A percentile compares a stretch with the other conserved stretches of the same genome.
Conservation (phyloP, 2,888 invertebrate species). For the Holacanthella duospinosa region DNA sequence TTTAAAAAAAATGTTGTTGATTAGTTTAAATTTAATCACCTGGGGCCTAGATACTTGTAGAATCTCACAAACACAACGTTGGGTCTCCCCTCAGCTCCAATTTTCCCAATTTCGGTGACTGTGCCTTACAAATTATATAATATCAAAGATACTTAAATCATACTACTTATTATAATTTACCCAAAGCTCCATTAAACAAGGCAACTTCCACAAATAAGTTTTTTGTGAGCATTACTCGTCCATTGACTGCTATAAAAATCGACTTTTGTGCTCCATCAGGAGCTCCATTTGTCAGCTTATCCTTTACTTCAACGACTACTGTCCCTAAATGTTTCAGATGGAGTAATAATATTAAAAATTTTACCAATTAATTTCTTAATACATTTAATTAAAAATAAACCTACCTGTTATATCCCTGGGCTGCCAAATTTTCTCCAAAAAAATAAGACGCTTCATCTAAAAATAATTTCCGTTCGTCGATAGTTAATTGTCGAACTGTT, state of each 20-base stretch:
- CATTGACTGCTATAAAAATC: background rate
- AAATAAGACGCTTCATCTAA: too few relatives aligned
- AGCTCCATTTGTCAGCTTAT: background rate
- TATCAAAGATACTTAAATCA: background rate
- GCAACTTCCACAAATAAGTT: background rate
- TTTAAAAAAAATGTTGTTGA: background rate
- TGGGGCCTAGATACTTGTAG: background rate
- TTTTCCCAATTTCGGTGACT: background rate
- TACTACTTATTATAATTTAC: background rate
- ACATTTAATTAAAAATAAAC: too few relatives aligned
- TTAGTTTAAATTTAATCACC: background rate
- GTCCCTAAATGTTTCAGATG: background rate
- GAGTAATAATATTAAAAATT: too few relatives aligned
- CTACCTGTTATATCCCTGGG: background rate
- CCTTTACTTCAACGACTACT: too few relatives aligned
- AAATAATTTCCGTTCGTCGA: too few relatives aligned
- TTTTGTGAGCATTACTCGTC: too few relatives aligned
- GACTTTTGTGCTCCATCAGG: background rate
- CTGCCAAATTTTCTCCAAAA: background rate
- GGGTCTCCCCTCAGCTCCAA: background rate
- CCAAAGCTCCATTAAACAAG: background rate
- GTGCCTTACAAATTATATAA: background rate
- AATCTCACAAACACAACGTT: background rate
- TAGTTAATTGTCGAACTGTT: background rate
- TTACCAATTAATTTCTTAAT: too few relatives aligned